A percentile compares a stretch with the other conserved stretches of the same genome.
Conservation (phyloP, 2,113 vertebrate genomes). For the Ursus arctos region DNA sequence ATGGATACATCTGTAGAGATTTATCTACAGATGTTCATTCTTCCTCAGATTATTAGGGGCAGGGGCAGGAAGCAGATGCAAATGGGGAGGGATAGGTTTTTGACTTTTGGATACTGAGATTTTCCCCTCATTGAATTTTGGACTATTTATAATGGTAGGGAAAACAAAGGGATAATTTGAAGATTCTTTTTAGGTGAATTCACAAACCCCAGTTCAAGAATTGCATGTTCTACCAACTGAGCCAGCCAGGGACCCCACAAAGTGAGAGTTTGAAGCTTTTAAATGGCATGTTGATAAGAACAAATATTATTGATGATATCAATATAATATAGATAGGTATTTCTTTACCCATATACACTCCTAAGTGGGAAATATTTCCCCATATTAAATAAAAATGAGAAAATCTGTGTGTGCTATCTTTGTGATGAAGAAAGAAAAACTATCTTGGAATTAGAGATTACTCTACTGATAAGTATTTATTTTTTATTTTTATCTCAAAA, state of each 20-base stretch:
- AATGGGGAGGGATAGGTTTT: neutral
- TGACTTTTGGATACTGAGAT: neutral
- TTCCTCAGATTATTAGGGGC: neutral
- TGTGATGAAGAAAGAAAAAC: neutral
- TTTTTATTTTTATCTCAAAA: neutral
- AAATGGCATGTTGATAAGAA: neutral
- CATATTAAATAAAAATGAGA: neutral
- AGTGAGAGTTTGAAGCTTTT: neutral
- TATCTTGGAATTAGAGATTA: neutral
- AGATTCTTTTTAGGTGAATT: neutral
- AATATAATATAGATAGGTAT: neutral
- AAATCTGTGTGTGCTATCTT: neutral
- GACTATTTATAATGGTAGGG: neutral
- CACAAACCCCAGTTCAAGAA: neutral
- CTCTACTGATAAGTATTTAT: neutral
- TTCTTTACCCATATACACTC: neutral
- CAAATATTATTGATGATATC: neutral
- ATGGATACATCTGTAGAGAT: neutral
- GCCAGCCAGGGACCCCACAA: neutral
- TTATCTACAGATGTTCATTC: neutral
- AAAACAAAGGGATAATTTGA: neutral
- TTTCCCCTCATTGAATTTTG: neutral
- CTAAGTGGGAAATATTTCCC: neutral
- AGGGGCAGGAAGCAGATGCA: neutral
- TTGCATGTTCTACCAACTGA: neutral